Evolutionary conservation across 2,113 vertebrate species (phyloP).

Genomic region (Amia ocellicauda): DNA sequence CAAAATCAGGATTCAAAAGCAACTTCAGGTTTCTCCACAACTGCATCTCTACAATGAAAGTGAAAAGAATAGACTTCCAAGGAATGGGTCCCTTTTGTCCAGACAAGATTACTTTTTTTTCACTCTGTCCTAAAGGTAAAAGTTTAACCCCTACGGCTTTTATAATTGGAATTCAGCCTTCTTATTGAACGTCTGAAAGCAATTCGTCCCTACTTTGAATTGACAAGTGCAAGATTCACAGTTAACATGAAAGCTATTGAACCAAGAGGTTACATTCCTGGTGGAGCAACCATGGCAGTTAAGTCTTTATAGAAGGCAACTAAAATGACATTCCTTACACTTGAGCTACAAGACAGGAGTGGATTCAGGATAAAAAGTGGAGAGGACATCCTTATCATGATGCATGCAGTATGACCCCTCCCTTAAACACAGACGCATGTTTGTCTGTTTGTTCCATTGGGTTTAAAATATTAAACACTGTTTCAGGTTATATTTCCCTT

Average conservation of each 20-base stretch:
- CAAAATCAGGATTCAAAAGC: too few species aligned
- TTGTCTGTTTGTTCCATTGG: too few species aligned
- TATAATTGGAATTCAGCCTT: conserved; percentile 12
- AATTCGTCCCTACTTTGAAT: not conserved
- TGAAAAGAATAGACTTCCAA: too few species aligned
- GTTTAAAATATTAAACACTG: too few species aligned
- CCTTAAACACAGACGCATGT: too few species aligned
- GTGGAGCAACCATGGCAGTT: not conserved
- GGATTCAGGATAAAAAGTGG: too few species aligned
- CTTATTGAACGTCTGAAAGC: not conserved
- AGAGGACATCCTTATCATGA: too few species aligned
- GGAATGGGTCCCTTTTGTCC: too few species aligned
- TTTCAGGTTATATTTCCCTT: too few species aligned
- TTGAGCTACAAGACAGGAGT: not conserved
- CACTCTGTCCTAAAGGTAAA: not conserved
- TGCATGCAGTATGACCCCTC: too few species aligned
- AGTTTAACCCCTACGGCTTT: conserved; percentile 6
- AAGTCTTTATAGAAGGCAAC: not conserved
- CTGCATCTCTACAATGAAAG: too few species aligned
- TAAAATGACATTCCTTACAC: conserved; percentile 14
- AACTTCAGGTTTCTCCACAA: too few species aligned
- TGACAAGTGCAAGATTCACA: not conserved
- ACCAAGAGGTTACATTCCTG: conserved; percentile 23
- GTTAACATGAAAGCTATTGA: conserved; percentile 8
- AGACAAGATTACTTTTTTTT: not conserved